Conservation (phyloP, 2,888 invertebrate species). For the Frankliniella intonsa region DNA sequence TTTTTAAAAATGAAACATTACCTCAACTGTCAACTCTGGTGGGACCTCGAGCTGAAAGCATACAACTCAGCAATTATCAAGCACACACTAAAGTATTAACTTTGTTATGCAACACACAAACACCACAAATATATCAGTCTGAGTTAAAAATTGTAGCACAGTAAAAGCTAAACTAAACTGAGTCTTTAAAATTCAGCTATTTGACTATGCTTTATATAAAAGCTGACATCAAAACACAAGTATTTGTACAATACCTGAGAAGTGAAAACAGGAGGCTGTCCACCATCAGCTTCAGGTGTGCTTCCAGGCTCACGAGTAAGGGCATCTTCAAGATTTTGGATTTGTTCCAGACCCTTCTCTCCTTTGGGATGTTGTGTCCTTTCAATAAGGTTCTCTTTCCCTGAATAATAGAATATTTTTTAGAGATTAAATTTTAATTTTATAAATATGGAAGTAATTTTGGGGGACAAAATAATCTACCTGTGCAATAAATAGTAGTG, state of each 20-base stretch:
- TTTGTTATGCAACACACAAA: background rate
- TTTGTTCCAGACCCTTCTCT: slow-evolving; percentile 85
- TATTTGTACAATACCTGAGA: slow-evolving; percentile 51
- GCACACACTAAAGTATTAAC: background rate
- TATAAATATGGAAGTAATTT: too few species aligned
- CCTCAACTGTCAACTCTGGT: background rate
- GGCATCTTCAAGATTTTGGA: slow-evolving; percentile 85
- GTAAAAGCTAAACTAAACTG: background rate
- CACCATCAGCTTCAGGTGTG: slow-evolving; percentile 67
- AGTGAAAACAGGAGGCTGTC: slow-evolving; percentile 81
- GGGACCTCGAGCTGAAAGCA: slow-evolving; percentile 4
- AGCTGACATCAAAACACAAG: background rate
- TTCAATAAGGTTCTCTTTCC: slow-evolving; percentile 78
- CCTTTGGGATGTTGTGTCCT: slow-evolving; percentile 92
- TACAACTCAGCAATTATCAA: background rate
- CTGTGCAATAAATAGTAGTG: slow-evolving; percentile 77
- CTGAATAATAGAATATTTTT: too few species aligned
- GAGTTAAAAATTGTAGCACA: background rate
- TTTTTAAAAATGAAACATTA: background rate
- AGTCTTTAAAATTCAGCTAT: background rate
- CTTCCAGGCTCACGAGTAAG: slow-evolving; percentile 66
- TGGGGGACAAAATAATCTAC: too few species aligned
- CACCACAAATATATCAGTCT: background rate
- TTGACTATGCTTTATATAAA: background rate
- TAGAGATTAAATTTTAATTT: too few species aligned